Percentiles rank a stretch among this genome's conserved stretches.
These are phyloP conservation scores for Microtus pennsylvanicus DNA, from an alignment of 2,113 vertebrate species.

Conservation along the genomic window DNA sequence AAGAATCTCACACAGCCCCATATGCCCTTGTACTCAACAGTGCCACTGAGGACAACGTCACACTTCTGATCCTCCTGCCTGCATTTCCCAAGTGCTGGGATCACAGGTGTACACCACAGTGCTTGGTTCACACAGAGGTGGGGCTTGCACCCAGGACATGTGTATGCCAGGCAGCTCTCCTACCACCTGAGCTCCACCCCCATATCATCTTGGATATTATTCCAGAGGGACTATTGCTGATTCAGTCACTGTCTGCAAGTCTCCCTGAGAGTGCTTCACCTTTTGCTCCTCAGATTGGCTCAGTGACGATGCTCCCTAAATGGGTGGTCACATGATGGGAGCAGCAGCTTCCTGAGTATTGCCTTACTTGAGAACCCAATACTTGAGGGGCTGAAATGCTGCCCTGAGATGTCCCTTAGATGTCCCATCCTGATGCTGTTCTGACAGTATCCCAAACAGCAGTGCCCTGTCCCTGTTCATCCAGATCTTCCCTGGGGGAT, in stretches of 20 bases:
- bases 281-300: neutral
- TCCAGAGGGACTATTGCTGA: accelerated
- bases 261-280: neutral
- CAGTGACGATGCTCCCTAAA: neutral
- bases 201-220: too few relatives aligned
- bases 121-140: neutral
- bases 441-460: neutral
- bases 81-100: neutral
- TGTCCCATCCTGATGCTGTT: accelerated
- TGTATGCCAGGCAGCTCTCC: neutral
- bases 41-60: neutral
- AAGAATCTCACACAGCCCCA: neutral
- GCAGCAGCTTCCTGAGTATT: too few relatives aligned
- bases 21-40: neutral
- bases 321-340: neutral
- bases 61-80: too few relatives aligned
- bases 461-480: neutral
- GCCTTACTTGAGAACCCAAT: neutral
- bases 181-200: neutral
- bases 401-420: neutral
- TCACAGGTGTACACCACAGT: neutral
- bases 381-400: neutral
- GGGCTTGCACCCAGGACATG: neutral
- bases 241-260: accelerated
- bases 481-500: neutral